Conservation (phyloP, 2,797 vertebrate genomes). For the Megalops cyprinoides region DNA sequence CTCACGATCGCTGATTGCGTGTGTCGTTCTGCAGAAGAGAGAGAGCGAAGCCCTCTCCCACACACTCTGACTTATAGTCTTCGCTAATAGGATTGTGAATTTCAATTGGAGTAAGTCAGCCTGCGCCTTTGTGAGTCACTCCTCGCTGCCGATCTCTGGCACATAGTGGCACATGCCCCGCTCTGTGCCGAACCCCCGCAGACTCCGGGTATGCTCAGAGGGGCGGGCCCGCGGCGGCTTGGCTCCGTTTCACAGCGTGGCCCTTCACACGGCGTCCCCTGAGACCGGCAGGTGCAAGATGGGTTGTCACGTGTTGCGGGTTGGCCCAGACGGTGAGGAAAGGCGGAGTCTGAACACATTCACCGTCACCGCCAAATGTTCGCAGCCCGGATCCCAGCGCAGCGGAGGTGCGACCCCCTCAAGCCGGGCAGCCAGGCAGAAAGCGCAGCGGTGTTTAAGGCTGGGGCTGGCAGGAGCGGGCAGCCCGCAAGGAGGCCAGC, state of each 20-base stretch:
- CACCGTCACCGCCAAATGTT: constrained; percentile 61
- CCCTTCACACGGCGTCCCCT: constrained; percentile 45
- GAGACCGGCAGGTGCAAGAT: no score
- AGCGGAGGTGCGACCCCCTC: constrained; percentile 48
- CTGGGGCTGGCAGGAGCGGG: not conserved
- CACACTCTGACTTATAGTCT: constrained; percentile 10
- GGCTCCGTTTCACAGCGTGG: constrained; percentile 57
- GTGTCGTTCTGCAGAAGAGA: not conserved
- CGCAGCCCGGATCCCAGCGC: constrained; percentile 55
- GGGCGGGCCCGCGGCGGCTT: no score
- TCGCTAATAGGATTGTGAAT: constrained; percentile 18
- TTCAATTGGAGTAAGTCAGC: constrained; percentile 11
- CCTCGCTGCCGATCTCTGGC: not conserved
- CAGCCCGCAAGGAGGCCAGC: not conserved
- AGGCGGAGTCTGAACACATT: no score
- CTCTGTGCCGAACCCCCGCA: no score
- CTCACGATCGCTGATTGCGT: not conserved
- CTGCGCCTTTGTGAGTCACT: not conserved
- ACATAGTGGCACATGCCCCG: constrained; percentile 21
- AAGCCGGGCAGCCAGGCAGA: constrained; percentile 52
- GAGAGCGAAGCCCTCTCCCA: constrained; percentile 21
- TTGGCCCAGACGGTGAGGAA: no score
- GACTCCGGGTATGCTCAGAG: no score
- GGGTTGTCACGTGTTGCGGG: no score
- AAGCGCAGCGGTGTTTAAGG: constrained; percentile 39